A percentile compares a stretch with the other conserved stretches of the same genome.
Conservation (phyloP, 2,113 vertebrate genomes). For the Pantherophis guttatus region DNA sequence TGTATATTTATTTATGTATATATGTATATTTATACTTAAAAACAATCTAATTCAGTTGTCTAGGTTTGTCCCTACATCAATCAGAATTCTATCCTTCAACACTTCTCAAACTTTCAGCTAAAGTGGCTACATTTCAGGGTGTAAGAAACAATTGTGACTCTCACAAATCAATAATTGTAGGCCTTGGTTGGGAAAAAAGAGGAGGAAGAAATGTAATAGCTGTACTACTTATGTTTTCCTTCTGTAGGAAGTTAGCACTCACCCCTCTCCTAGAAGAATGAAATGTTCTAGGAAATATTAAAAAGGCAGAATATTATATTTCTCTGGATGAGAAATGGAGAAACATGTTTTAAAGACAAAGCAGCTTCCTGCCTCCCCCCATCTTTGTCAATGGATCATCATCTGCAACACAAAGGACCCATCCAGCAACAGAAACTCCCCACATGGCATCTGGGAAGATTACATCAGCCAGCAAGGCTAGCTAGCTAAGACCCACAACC, state of each 20-base stretch:
- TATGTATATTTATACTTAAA: background rate
- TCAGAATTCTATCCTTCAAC: background rate
- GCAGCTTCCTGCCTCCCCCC: too few relatives aligned
- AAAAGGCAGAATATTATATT: too few relatives aligned
- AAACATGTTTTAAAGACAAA: too few relatives aligned
- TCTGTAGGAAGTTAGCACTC: background rate
- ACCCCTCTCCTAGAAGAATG: too few relatives aligned
- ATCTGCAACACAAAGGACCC: too few relatives aligned
- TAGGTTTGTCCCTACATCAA: background rate
- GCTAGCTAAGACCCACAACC: too few relatives aligned
- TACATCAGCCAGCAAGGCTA: too few relatives aligned
- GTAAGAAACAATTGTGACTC: accelerated
- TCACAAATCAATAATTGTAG: background rate
- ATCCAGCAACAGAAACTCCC: too few relatives aligned
- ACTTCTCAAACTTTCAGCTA: background rate
- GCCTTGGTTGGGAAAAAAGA: background rate
- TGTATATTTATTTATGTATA: background rate
- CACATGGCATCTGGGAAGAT: too few relatives aligned
- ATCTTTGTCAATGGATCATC: too few relatives aligned
- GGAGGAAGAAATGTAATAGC: background rate
- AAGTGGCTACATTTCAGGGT: background rate
- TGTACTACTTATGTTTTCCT: constrained; percentile 45
- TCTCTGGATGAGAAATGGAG: too few relatives aligned
- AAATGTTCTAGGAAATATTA: too few relatives aligned
- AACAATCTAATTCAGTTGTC: background rate